These are phyloP conservation scores for Mandrillus leucophaeus DNA, from an alignment of 2,113 vertebrate species.

Conservation along the genomic window DNA sequence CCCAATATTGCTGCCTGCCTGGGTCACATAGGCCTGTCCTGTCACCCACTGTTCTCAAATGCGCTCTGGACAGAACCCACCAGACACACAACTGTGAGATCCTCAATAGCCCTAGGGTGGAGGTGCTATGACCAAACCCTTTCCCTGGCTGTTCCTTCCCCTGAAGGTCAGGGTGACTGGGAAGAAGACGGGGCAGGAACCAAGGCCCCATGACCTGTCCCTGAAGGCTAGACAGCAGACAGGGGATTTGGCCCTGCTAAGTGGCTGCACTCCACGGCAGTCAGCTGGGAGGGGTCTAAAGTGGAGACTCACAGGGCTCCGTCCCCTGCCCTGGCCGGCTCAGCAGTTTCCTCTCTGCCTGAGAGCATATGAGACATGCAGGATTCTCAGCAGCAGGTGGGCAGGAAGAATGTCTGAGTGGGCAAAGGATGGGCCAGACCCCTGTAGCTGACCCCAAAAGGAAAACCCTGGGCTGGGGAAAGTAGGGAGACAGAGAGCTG, in stretches of 20 bases:
- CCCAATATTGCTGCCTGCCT: too few species aligned
- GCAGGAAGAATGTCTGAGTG: too few species aligned
- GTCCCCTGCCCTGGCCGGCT: too few species aligned
- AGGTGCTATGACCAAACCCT: accelerated
- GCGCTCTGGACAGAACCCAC: background rate
- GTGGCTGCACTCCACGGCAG: too few species aligned
- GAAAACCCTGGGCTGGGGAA: background rate
- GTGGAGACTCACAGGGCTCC: too few species aligned
- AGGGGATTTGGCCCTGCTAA: background rate
- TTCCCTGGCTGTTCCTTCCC: background rate
- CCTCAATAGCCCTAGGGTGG: too few species aligned
- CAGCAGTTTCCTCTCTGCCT: too few species aligned
- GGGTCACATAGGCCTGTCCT: background rate
- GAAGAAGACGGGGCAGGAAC: background rate
- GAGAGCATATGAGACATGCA: too few species aligned
- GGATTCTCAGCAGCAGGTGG: too few species aligned
- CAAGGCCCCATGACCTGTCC: background rate
- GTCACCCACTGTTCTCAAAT: background rate
- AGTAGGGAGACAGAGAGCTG: background rate
- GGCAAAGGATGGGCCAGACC: too few species aligned
- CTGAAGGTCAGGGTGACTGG: background rate
- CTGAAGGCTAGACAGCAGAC: background rate
- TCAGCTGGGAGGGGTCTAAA: too few species aligned
- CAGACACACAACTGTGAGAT: background rate
- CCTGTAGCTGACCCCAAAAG: too few species aligned